Evolutionary conservation across 2,888 invertebrate genomes (phyloP), one percentile per base, ranked within the genome.

Genomic region (Polietes domitor): DNA sequence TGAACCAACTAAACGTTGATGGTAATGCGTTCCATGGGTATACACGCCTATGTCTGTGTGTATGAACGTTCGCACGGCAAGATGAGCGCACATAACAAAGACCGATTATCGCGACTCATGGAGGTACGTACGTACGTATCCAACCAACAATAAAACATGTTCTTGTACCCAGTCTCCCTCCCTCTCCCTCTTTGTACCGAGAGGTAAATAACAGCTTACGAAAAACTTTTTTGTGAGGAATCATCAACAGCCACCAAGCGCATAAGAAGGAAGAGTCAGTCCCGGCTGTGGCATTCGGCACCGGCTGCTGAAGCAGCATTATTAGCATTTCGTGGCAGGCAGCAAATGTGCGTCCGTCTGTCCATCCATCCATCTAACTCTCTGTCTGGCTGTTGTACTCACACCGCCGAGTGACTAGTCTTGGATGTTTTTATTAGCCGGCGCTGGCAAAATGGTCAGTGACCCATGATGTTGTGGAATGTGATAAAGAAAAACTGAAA

Each of bases 401-500:
- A 53, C n/a, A 21, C 24, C n/a, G 17, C 50, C 17, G 58, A 47
- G n/a, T 47, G n/a, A 47, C 47, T 47, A 7, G 1, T 47, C 47
- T 1, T 55, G 1, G 58, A 26, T 26, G 58, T 12, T 24, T 4
- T 15, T 15, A 58, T 26, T 58, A 58, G 24, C 26, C 26, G 58
- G 26, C 15, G 21, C 5, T 53, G 19, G 26, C 4, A 55, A 61
- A 81, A 32, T 77, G 80, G 83, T 83, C 83, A 83, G 32, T 83
- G 83, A 83, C 83, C 83, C 83, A 71, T 80, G 83, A 83, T 77
- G 55, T 77, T 80, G 77, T 83, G 70, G 74, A 83, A 80, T 83
- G 58, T 83, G 12, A 43, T 50, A 19, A 37, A 50, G 58, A 5
- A 58, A 24, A 24, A 55, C n/a, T 17, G 50, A 17, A 2, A 58